Evolutionary conservation across 2,888 invertebrate genomes (phyloP).

Genomic region (Clepsis dumicolana): DNA sequence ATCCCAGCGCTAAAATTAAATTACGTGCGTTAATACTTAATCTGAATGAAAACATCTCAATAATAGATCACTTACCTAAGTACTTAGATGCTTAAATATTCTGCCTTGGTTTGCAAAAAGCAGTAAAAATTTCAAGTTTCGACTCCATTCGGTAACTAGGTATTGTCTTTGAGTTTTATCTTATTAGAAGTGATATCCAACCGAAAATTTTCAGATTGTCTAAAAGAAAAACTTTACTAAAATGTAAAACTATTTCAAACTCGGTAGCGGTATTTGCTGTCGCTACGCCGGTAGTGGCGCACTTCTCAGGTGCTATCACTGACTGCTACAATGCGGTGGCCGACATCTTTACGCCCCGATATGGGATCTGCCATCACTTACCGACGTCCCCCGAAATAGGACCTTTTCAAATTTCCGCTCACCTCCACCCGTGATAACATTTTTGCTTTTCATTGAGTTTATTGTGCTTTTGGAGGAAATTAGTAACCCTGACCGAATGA

Average conservation of each 20-base stretch:
- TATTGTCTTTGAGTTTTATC: too few relatives aligned
- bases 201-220: not conserved
- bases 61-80: too few relatives aligned
- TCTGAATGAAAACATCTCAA: too few relatives aligned
- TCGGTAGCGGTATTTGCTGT: conserved; percentile 6
- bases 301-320: conserved; percentile 59
- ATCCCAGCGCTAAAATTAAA: too few relatives aligned
- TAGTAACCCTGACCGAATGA: conserved; percentile 35
- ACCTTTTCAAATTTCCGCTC: conserved; percentile 73
- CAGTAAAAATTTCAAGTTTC: too few relatives aligned
- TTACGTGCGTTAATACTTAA: too few relatives aligned
- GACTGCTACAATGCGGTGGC: conserved; percentile 57
- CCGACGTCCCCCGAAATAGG: conserved; percentile 50
- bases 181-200: not conserved
- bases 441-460: conserved; percentile 58
- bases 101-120: too few relatives aligned
- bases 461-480: conserved; percentile 45
- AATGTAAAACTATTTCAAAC: conserved; percentile 3
- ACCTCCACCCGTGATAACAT: conserved; percentile 59
- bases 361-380: conserved; percentile 60
- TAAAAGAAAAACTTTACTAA: not conserved
- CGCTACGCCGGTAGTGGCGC: conserved; percentile 35
- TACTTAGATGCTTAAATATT: too few relatives aligned
- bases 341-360: conserved; percentile 66
- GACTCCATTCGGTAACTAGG: too few relatives aligned